These are phyloP conservation scores for Erithacus rubecula DNA, from an alignment of 2,797 vertebrate species.

Conservation along the genomic window DNA sequence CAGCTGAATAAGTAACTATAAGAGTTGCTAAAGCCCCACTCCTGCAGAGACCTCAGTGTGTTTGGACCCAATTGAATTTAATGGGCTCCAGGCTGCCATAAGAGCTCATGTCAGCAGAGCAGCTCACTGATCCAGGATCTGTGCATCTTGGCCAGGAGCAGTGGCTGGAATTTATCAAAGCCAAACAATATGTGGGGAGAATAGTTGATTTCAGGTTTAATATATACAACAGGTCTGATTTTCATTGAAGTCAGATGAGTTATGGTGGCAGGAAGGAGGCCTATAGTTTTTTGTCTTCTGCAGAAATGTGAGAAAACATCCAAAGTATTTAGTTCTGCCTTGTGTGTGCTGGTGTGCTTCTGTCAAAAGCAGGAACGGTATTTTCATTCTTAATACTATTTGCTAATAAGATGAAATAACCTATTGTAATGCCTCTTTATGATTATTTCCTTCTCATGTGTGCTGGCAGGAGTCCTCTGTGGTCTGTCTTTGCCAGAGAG, in stretches of 20 bases:
- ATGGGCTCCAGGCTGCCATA: neutral
- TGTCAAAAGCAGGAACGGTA: neutral
- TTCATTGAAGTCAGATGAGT: conserved; percentile 30
- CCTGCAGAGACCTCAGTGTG: neutral
- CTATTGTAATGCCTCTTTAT: conserved; percentile 13
- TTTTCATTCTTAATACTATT: conserved; percentile 21
- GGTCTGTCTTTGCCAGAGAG: neutral
- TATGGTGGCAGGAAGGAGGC: conserved; percentile 14
- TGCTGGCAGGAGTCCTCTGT: neutral
- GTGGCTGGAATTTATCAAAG: conserved; percentile 49
- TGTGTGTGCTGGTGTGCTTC: neutral
- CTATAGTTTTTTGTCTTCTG: conserved; percentile 1
- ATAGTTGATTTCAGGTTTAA: conserved; percentile 51
- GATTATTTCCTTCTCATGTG: conserved; percentile 15
- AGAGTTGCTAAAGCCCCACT: neutral
- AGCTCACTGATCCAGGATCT: neutral
- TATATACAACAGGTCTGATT: conserved; percentile 41
- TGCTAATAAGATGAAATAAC: conserved; percentile 44
- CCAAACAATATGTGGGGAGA: neutral
- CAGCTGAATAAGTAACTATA: neutral
- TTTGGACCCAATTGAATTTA: neutral
- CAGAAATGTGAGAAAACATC: conserved; percentile 14
- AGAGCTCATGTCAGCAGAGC: neutral
- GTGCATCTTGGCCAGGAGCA: neutral
- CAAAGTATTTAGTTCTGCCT: neutral